Base-by-base conservation (phyloP, 1,140 invertebrate species). In the Drosophila willistoni region DNA sequence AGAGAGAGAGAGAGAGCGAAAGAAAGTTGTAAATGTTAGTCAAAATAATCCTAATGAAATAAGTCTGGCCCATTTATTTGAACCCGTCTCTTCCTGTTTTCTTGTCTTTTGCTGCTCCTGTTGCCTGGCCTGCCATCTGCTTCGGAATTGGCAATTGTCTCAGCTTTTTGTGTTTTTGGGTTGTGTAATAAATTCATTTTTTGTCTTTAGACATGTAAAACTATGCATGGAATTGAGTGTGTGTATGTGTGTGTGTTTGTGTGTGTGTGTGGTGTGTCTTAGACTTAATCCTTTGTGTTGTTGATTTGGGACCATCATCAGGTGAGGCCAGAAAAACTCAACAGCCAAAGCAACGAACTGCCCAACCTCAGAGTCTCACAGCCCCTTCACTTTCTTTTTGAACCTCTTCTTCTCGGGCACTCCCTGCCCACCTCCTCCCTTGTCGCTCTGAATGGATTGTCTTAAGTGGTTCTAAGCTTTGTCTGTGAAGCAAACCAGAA, bases 381-480 rank as follows among this genome's bases (percentile, higher is more conserved):
- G 34, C 34, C 34, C 59, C 17, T 13, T 61, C n/a, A 29, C 36
- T 25, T 51, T n/a, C 71, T 63, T 51, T 47, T 19, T 51, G 17
- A 10, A 17, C 17, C 17, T 51, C 44, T 12, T 36, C 34, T 36
- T 22, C 44, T 19, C 7, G 19, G 14, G 5, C 14, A 3, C 9
- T 51, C 44, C 7, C 44, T 22, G 14, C 44, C 17, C 14, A 22
- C 19, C 1, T 1, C 19, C 42, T 2, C 12, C 44, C 1, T 7
- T 19, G 4, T 17, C 22, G 9, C 9, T 22, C 13, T 85, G 84
- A 89, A 87, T 87, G 84, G 84, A 87, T 87, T 87, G 89, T 87
- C 84, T 87, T 87, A 87, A 87, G 84, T 87, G 85, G 84, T 87
- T 89, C 80, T 87, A 87, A 87, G 84, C 84, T 87, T 87, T 90